Conservation (phyloP, 2,113 vertebrate genomes). For the Podarcis muralis region DNA sequence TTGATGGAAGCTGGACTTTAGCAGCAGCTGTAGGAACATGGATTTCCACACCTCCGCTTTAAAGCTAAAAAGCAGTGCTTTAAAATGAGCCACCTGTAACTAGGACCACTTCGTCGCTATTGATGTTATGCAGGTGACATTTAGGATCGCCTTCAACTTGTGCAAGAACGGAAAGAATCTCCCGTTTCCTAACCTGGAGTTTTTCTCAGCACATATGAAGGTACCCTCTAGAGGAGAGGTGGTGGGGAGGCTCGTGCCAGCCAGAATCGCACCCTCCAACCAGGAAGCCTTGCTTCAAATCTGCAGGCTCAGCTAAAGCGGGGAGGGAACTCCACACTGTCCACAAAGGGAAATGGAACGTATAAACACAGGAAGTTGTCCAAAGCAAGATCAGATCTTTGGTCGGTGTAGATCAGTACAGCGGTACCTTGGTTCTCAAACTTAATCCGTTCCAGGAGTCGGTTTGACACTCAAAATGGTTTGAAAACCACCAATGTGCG, state of each 20-base stretch:
- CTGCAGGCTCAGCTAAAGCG: neutral
- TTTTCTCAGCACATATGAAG: neutral
- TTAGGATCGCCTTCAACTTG: neutral
- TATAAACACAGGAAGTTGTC: neutral
- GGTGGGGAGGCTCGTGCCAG: neutral
- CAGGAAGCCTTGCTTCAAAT: neutral
- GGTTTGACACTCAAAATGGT: too few relatives aligned
- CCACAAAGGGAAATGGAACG: neutral
- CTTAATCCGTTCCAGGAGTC: too few relatives aligned
- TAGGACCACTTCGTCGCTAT: too few relatives aligned
- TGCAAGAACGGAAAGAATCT: neutral
- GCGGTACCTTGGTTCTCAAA: too few relatives aligned
- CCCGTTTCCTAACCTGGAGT: neutral
- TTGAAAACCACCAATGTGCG: too few relatives aligned
- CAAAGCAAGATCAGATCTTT: neutral
- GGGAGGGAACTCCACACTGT: neutral
- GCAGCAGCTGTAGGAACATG: too few relatives aligned
- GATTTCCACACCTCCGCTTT: too few relatives aligned
- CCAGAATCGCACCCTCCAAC: neutral
- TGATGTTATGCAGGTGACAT: neutral
- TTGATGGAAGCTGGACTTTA: too few relatives aligned
- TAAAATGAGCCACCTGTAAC: too few relatives aligned
- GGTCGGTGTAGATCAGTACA: too few relatives aligned
- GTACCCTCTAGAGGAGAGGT: neutral
- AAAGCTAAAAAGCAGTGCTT: too few relatives aligned